Conservation (phyloP, 2,113 vertebrate genomes). For the Clupea harengus region DNA sequence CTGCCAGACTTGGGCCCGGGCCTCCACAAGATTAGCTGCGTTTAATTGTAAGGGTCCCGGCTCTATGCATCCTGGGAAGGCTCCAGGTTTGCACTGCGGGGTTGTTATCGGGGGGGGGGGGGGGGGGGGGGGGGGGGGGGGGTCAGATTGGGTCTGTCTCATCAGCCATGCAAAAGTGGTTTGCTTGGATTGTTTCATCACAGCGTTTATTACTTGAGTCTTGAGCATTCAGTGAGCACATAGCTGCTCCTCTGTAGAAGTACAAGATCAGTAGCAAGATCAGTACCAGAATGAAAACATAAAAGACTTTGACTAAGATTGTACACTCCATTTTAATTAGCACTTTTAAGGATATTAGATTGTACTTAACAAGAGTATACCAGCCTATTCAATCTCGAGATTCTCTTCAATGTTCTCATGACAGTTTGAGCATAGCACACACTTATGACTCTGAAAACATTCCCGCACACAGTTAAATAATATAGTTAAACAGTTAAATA, state of each 20-base stretch:
- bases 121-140: neutral
- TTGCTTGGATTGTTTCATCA: no score
- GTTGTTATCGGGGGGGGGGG: neutral
- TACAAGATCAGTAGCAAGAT: no score
- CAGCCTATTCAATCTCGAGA: neutral
- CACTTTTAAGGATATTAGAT: neutral
- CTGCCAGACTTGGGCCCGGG: conserved; percentile 14
- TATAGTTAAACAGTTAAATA: no score
- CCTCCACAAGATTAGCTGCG: conserved; percentile 25
- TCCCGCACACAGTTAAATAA: neutral
- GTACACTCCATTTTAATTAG: neutral
- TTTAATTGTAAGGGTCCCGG: conserved; percentile 30
- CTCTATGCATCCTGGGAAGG: conserved; percentile 8
- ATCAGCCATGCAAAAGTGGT: neutral
- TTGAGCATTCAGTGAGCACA: no score
- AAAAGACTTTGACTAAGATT: neutral
- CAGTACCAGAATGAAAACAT: neutral
- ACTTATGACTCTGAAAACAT: neutral
- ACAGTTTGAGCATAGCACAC: neutral
- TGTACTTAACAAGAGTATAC: neutral
- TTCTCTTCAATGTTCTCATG: neutral
- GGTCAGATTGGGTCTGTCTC: neutral
- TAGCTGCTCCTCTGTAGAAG: no score
- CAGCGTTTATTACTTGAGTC: no score
- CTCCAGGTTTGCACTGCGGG: neutral